Base-by-base conservation (phyloP, 2,113 vertebrate genomes). In the Sphaerodactylus townsendi region DNA sequence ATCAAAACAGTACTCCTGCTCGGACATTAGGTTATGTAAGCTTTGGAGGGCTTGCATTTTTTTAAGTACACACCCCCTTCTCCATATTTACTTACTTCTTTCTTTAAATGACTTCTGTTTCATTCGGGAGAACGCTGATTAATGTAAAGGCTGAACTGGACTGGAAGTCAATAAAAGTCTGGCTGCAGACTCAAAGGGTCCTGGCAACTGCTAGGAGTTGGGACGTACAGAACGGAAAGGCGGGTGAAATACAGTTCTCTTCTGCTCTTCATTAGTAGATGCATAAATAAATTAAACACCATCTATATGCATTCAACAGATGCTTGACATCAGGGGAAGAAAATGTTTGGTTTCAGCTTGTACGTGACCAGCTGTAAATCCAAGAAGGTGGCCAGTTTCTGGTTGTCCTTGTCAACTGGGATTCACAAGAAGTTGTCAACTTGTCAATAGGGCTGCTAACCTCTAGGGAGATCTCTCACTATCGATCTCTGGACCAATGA, bases 81-180 rank as follows among this genome's bases (percentile, higher is more conserved):
- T 23, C 19, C 13, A 13, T 48, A 10, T 48, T 48, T 13, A 91
- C 1, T 88, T 68, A 41, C 21, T 3, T 2, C 2, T 19, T 44
- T 48, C 46, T 73, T 21, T 0, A 21, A 21, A 71, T 71, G 35
- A 86, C 80, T 74, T 50, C 62, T n/a, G 3, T 62, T 59, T 6
- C 62, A 2, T 71, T 72, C 37, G 13, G 21, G 59, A 88, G 4
- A 81, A 86, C 10, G 79, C 77, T 21, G 70, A 87, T 81, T 84
- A 79, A 87, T 82, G 66, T 71, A 87, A 11, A 25, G 84, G 50
- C 77, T 10, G 65, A 68, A 46, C 50, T 81, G 53, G 35, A 48
- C 5, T 79, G 14, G 66, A 82, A 86, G 88, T 85, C 81, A 48
- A 50, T 81, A 33, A 25, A 86, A 83, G 90, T 81, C 82, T 68